Percentiles rank a stretch among this genome's conserved stretches.
Evolutionary conservation across 2,888 invertebrate species (phyloP).

Genomic region (Acrocyrtus sp.): DNA sequence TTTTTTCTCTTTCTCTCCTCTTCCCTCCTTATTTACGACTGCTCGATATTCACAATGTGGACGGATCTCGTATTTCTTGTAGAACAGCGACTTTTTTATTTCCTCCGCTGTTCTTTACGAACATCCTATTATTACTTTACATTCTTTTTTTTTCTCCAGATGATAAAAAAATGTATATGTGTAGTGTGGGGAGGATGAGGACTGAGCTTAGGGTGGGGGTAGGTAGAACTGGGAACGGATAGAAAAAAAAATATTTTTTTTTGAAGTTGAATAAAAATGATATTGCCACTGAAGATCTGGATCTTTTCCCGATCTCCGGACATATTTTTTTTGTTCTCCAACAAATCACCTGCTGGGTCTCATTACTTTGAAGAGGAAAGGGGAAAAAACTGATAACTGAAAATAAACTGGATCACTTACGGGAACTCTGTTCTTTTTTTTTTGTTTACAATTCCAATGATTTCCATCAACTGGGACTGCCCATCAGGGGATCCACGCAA

Average conservation of each 20-base stretch:
- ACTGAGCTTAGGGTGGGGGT: no score
- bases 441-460: not conserved
- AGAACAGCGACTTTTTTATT: not conserved
- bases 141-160: not conserved
- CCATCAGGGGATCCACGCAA: slow-evolving; percentile 29
- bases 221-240: no score
- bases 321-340: no score
- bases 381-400: no score
- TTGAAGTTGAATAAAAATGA: no score
- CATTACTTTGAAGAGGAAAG: not conserved
- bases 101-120: not conserved
- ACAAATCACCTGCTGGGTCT: not conserved
- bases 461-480: not conserved
- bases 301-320: no score
- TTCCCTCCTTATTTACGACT: slow-evolving; percentile 45
- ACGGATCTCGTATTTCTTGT: slow-evolving; percentile 11
- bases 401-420: no score
- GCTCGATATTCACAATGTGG: slow-evolving; percentile 40
- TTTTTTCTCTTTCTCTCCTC: no score
- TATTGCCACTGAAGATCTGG: no score
- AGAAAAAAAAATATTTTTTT: no score
- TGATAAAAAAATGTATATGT: not conserved
- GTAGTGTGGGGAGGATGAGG: not conserved
- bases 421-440: no score
- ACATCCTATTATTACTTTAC: not conserved